phyloP scores from a whole-genome alignment of 2,113 vertebrate species.

The Bettongia penicillata region DNA sequence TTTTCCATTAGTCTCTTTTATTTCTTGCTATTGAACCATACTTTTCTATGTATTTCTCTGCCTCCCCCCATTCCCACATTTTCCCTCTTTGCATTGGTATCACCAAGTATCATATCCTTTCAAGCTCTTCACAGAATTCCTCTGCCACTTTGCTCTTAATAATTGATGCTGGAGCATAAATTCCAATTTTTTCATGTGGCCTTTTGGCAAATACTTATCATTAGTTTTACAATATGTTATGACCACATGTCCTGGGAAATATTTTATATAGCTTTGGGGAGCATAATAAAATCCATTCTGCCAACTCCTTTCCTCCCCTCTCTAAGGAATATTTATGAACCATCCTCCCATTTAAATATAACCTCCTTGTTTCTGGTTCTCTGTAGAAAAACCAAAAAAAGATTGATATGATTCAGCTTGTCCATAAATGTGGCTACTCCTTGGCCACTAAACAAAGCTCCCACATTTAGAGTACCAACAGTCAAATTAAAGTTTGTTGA shows the following conservation, averaged over 20 bases:
- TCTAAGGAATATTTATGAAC: neutral
- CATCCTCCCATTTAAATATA: neutral
- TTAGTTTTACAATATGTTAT: neutral
- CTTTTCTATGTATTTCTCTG: neutral
- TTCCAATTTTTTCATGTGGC: neutral
- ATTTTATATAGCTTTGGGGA: neutral
- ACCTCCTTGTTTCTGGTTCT: neutral
- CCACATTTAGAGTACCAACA: neutral
- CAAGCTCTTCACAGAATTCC: neutral
- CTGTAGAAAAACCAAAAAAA: too few relatives aligned
- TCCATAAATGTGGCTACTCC: neutral
- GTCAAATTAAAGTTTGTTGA: neutral
- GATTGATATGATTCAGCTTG: neutral
- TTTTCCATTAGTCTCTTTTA: neutral
- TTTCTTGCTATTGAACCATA: neutral
- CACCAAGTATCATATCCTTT: neutral
- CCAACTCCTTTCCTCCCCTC: neutral
- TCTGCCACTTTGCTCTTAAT: neutral
- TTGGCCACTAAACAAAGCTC: neutral
- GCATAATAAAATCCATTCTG: neutral
- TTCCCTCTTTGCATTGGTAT: neutral
- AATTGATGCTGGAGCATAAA: neutral
- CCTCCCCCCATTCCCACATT: neutral
- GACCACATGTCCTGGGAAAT: neutral
- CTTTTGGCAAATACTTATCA: neutral